Base-by-base conservation (phyloP, 2,113 vertebrate species). In the Myotis brandtii region DNA sequence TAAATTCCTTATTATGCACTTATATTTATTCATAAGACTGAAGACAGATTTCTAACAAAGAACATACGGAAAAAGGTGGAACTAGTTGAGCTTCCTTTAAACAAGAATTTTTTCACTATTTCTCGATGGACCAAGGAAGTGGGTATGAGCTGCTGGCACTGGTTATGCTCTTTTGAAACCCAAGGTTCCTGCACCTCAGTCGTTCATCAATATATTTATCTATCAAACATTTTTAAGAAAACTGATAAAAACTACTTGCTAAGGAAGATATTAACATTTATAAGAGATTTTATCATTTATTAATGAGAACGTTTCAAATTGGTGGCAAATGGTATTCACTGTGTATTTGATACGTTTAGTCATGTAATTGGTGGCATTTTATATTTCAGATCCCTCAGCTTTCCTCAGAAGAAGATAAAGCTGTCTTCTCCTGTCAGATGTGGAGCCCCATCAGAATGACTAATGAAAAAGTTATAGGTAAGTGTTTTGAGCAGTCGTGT, bases 21-120 rank as follows among this genome's bases (percentile, higher is more conserved):
- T 93, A 86, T 91, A 89, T 77, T 91, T 94, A 89, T n/a, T 93
- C 46, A 21, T n/a, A 62, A 89, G 40, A 17, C 23, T 69, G 48
- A 76, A 95, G 67, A 85, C 14, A 93, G 37, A 77, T 82, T 16
- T n/a, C 73, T 86, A 91, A 46, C 18, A 88, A 86, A 93, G 20
- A 69, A 5, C 16, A 17, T 30, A 91, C 73, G 13, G 10, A 73
- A 86, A 85, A 59, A 52, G 46, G 27, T 85, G 23, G 9, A 93
- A 73, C 13, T 32, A 40, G 10, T 20, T 95, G 23, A 73, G 54
- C 21, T 95, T 79, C 34, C 54, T 90, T 89, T 50, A 66, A 52
- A 81, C 18, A 37, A 85, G 30, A 86, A 89, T 75, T 89, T 85
- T 75, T 76, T 88, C 40, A 48, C n/a, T 54, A 12, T 59, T 84